Evolutionary conservation across 2,797 vertebrate genomes (phyloP).

Genomic region (Champsocephalus esox): DNA sequence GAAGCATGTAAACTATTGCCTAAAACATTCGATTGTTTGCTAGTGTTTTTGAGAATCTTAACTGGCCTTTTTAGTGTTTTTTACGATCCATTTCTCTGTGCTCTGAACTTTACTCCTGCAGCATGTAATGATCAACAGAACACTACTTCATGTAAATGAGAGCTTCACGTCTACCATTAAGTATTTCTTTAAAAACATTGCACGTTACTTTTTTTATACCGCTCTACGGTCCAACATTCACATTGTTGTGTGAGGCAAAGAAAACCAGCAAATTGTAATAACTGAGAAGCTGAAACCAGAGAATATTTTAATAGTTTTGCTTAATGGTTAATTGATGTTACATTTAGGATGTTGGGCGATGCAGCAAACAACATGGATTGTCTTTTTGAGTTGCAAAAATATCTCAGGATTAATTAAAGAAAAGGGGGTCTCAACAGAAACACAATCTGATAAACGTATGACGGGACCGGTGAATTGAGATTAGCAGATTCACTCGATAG

Average conservation of each 20-base stretch:
- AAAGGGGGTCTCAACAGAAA: neutral
- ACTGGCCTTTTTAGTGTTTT: conserved; percentile 7
- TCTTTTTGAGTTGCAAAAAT: neutral
- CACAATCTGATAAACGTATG: neutral
- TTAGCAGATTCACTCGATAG: neutral
- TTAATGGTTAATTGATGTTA: neutral
- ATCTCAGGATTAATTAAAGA: neutral
- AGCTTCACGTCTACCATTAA: neutral
- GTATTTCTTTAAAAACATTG: neutral
- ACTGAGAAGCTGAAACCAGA: neutral
- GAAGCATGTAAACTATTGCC: neutral
- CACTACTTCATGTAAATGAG: neutral
- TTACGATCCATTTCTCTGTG: neutral
- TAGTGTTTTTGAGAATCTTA: neutral
- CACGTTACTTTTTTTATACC: neutral
- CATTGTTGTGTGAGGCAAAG: neutral
- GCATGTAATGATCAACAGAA: neutral
- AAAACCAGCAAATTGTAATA: neutral
- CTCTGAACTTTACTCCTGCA: neutral
- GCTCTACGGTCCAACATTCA: neutral
- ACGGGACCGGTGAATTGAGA: neutral
- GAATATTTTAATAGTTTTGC: neutral
- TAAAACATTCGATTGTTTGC: neutral
- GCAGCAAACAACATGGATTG: conserved; percentile 4
- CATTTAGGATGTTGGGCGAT: neutral